phyloP scores from a whole-genome alignment of 2,113 vertebrate species.

The Zapus hudsonius region DNA sequence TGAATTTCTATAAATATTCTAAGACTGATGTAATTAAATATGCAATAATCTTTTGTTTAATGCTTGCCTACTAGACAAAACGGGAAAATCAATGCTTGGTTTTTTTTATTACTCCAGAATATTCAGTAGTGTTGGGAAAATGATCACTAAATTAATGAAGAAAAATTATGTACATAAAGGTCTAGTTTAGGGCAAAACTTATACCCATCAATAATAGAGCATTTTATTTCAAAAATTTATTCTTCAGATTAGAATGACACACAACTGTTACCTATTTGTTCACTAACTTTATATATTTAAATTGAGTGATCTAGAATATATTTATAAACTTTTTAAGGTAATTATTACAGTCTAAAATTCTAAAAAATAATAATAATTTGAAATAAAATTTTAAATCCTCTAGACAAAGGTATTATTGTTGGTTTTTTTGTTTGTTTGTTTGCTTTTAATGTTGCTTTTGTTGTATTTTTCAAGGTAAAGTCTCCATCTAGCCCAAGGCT shows the following conservation, averaged over 20 bases:
- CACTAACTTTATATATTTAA: neutral
- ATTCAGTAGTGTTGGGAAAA: neutral
- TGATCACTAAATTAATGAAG: neutral
- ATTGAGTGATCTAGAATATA: neutral
- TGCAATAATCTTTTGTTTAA: constrained; percentile 55
- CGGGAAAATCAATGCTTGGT: constrained; percentile 21
- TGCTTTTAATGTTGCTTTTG: too few relatives aligned
- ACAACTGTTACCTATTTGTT: neutral
- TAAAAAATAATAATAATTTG: too few relatives aligned
- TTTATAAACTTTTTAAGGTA: neutral
- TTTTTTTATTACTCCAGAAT: neutral
- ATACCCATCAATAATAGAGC: neutral
- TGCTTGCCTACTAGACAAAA: constrained; percentile 14
- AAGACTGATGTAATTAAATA: constrained; percentile 42
- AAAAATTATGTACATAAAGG: neutral
- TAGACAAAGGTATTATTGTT: too few relatives aligned
- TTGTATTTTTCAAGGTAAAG: too few relatives aligned
- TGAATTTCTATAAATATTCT: constrained; percentile 57
- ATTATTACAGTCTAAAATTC: too few relatives aligned
- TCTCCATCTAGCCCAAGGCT: too few relatives aligned
- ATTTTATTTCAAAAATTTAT: constrained; percentile 3
- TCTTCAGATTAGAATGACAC: constrained; percentile 7
- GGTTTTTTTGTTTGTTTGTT: too few relatives aligned
- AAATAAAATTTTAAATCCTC: too few relatives aligned
- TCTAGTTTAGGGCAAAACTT: neutral